Conservation (phyloP, 2,888 invertebrate species). For the Pinctada fucata region DNA sequence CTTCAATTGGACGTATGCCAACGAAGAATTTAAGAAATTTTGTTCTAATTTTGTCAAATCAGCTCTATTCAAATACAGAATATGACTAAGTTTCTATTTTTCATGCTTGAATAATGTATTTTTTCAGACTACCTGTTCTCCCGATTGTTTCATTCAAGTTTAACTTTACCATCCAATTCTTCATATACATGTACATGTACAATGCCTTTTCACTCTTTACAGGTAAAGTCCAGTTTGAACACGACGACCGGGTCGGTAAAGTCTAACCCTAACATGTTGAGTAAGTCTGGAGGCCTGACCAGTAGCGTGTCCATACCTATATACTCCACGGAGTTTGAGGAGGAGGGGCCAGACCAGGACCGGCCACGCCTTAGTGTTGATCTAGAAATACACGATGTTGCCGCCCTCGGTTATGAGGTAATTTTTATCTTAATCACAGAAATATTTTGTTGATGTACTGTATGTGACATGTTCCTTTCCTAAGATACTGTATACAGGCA, state of each 20-base stretch:
- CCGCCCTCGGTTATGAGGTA: conserved; percentile 70
- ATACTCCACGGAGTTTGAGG: conserved; percentile 68
- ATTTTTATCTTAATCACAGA: not conserved
- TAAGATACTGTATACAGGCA: too few relatives aligned
- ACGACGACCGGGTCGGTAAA: conserved; percentile 68
- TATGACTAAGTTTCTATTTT: too few relatives aligned
- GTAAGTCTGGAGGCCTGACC: conserved; percentile 61
- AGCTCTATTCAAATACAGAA: too few relatives aligned
- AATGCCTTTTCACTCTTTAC: conserved; percentile 2
- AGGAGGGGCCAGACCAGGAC: conserved; percentile 52
- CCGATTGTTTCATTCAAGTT: too few relatives aligned
- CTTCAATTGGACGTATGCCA: too few relatives aligned
- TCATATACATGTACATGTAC: too few relatives aligned
- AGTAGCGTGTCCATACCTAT: conserved; percentile 70
- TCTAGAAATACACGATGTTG: conserved; percentile 61
- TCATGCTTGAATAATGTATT: too few relatives aligned
- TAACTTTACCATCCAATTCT: too few relatives aligned
- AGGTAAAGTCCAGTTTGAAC: conserved; percentile 65
- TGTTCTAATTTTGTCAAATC: too few relatives aligned
- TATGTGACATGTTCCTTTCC: too few relatives aligned
- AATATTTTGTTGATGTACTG: not conserved
- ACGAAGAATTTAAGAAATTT: too few relatives aligned
- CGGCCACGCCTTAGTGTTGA: conserved; percentile 51
- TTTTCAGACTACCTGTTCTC: too few relatives aligned
- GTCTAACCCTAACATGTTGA: conserved; percentile 54